Base-by-base conservation (phyloP, 30 jellyfish, hydroid and myxozoan species). In the Cassiopea andromeda region DNA sequence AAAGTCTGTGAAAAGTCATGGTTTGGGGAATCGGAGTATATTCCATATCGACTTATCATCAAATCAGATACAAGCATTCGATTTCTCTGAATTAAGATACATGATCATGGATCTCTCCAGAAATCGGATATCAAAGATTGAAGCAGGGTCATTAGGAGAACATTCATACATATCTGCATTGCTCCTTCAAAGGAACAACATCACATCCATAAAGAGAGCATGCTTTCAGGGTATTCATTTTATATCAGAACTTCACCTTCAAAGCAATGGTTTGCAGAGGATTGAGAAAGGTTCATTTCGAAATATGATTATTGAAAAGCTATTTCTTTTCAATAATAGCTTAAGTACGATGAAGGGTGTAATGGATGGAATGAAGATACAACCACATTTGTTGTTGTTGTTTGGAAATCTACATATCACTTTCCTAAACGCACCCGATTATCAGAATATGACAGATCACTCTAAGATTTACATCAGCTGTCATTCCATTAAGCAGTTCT, bases 161-260 rank as follows among this genome's bases (percentile, higher is more conserved):
- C 7, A 46, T 7, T 16, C 19, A 4, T 7, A 19, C 7, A 2
- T 48, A 1, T 1, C 49, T 48, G 86, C 86, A 1, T n/a, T 77
- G 7, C 70, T 47, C 54, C 74, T 77, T 19, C 86, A 77, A 77
- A 5, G 74, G 2, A 77, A 77, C 73, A 77, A 77, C 47, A 8
- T 77, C 17, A 3, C 47, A 17, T 19, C 44, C 7, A 2, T 77
- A 9, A 2, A 74, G 14, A 43, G 5, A 1, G 59, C 48, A 2
- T 58, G 75, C 2, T 77, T 77, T 77, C 50, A 48, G 49, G 74
- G 86, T 1, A 3, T 77, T 50, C 1, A 17, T 10, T 48, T 48
- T 59, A 50, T 77, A 58, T n/a, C 50, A 1, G 86, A 77, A 8
- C 86, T 77, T 58, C 70, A 47, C n/a, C 45, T 77, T 47, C 86